Percentiles rank a stretch among this genome's conserved stretches.
Conservation (phyloP, 2,888 invertebrate genomes). For the Cantharis rustica region DNA sequence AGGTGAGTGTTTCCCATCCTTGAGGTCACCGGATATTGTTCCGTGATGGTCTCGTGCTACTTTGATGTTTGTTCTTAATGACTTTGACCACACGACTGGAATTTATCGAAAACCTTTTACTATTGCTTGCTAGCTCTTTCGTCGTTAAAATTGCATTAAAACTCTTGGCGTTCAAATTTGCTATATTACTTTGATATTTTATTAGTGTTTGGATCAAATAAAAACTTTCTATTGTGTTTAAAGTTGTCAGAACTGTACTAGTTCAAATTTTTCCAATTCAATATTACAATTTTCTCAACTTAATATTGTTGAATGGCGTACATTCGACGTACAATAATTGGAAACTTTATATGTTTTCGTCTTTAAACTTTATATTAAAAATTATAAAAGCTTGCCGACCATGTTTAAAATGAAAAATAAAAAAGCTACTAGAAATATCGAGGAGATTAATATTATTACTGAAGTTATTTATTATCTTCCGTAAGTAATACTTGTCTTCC, state of each 20-base stretch:
- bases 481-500: not conserved
- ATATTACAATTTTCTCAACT: not conserved
- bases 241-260: not conserved
- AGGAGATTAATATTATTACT: slow-evolving; percentile 9
- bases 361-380: not conserved
- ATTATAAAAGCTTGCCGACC: not conserved
- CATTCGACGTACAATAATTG: not conserved
- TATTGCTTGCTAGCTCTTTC: slow-evolving; percentile 26
- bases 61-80: slow-evolving; percentile 54
- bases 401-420: not conserved
- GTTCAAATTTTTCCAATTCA: not conserved
- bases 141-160: slow-evolving; percentile 27
- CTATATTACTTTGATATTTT: slow-evolving; percentile 33
- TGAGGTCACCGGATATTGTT: slow-evolving; percentile 47
- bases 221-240: slow-evolving; percentile 20
- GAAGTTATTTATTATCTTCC: slow-evolving; percentile 4
- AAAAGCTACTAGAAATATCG: not conserved
- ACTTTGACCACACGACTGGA: slow-evolving; percentile 52
- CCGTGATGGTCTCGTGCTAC: slow-evolving; percentile 51
- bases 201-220: slow-evolving; percentile 21
- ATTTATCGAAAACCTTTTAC: slow-evolving; percentile 48
- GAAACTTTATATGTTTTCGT: not conserved
- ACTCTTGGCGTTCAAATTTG: slow-evolving; percentile 18
- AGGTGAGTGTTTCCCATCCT: slow-evolving; percentile 68
- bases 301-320: not conserved